Conservation (phyloP, 2,888 invertebrate genomes). For the Plagiodera versicolora region DNA sequence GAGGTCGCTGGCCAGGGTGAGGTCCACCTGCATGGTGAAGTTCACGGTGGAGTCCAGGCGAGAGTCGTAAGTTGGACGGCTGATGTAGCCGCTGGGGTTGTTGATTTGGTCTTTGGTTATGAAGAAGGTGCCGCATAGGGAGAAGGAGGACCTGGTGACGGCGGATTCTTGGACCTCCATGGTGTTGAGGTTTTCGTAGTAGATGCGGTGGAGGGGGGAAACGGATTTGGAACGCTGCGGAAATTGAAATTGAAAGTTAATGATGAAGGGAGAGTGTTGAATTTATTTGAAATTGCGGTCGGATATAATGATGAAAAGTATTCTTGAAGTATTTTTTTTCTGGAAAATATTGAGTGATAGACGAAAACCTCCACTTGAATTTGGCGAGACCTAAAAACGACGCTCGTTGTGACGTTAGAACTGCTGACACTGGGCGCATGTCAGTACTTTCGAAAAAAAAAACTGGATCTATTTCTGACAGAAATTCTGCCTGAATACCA, state of each 20-base stretch:
- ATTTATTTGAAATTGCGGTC: no score
- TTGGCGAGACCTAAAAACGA: no score
- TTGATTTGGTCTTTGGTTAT: conserved; percentile 30
- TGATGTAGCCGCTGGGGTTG: conserved; percentile 7
- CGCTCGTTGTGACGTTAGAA: no score
- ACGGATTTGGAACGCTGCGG: conserved; percentile 23
- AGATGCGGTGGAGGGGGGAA: conserved; percentile 32
- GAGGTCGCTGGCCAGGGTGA: conserved; percentile 30
- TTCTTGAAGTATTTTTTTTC: no score
- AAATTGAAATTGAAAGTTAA: neutral
- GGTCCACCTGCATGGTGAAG: conserved; percentile 25
- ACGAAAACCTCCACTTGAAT: no score
- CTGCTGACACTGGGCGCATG: no score
- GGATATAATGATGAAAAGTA: no score
- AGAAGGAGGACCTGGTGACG: conserved; percentile 36
- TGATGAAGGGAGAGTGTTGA: no score
- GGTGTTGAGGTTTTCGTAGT: conserved; percentile 38
- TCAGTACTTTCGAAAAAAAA: no score
- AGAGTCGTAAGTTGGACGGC: neutral
- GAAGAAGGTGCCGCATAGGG: conserved; percentile 25
- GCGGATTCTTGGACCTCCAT: conserved; percentile 32
- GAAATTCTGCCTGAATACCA: no score
- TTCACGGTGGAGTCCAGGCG: conserved; percentile 19
- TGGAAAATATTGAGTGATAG: no score
- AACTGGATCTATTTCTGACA: no score